Evolutionary conservation across 2,888 invertebrate genomes (phyloP), one percentile per base, ranked within the genome.

Genomic region (Platerodrilus igneus): DNA sequence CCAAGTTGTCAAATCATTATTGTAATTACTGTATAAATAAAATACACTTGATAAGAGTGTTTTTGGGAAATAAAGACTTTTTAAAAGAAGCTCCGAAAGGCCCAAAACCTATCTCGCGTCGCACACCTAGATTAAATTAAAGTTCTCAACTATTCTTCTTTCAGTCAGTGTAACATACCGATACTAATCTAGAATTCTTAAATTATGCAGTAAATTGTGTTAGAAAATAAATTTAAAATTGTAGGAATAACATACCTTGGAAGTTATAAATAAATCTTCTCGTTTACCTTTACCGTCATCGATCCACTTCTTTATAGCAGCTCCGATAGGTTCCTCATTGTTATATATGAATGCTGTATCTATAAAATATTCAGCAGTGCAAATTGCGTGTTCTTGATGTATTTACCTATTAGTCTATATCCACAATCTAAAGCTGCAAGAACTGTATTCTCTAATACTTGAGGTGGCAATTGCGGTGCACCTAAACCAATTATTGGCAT

Each of bases 271-370:
- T 42, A 88, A 67, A 30, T 87, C 83, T 53, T 81, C 76, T 40
- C 88, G 69, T 43, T 70, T 75, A 7, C 82, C 76, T 56, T 75
- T 75, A 21, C 80, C 81, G 26, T 74, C 70, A 14, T 70, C 61
- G 17, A 86, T 70, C 79, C 83, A 83, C 57, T 75, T 74, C 51
- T 77, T 75, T 30, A 88, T 63, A 17, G 78, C 81, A 37, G 70
- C 72, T 3, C 87, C 87, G 48, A 88, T 82, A 2, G 79, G 75
- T 48, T 80, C 81, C 65, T 88, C 87, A 54, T 86, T 88, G 47
- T 80, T 78, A 57, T 88, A 88, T 67, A 81, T 81, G 59, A 81
- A 81, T 16, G 87, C 87, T 7, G 87, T 87, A 60, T 88, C 87
- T 50, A 83, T 14, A 52, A 48, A 38, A 31, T 13, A 10, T 8